A percentile compares a stretch with the other conserved stretches of the same genome.
phyloP scores from a whole-genome alignment of 2,797 vertebrate species.

The Karalla daura region DNA sequence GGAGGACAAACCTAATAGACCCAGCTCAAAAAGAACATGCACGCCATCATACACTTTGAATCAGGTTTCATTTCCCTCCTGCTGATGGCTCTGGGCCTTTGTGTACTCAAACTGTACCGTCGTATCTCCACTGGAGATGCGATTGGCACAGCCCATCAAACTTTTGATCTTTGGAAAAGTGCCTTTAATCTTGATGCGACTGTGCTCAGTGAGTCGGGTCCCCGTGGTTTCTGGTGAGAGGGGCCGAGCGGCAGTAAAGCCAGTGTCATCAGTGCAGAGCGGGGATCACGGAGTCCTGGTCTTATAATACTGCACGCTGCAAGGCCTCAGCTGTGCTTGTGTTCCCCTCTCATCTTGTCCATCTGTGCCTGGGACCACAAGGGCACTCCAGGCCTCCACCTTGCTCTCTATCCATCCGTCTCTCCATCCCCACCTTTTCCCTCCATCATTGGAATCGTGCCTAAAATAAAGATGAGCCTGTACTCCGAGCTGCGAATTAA shows the following conservation, averaged over 20 bases:
- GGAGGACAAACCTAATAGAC: constrained; percentile 42
- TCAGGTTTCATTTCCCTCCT: constrained; percentile 30
- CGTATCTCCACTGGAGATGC: constrained; percentile 43
- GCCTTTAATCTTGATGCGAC: constrained; percentile 73
- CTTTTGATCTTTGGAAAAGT: constrained; percentile 64
- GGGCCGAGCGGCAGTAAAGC: constrained; percentile 67
- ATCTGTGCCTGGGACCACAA: constrained; percentile 75
- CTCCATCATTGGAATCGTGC: constrained; percentile 16
- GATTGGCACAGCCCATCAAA: constrained; percentile 48
- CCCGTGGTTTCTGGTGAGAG: constrained; percentile 61
- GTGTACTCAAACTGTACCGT: constrained; percentile 40
- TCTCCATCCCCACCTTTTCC: constrained; percentile 19
- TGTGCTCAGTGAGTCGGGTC: constrained; percentile 50
- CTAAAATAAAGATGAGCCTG: constrained; percentile 42
- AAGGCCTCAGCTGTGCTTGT: constrained; percentile 74
- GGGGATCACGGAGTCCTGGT: constrained; percentile 66
- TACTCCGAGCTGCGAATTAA: constrained; percentile 24
- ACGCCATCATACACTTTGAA: constrained; percentile 42
- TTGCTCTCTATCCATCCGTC: constrained; percentile 21
- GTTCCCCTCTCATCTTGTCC: constrained; percentile 72
- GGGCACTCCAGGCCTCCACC: constrained; percentile 61
- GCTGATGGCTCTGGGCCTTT: constrained; percentile 53
- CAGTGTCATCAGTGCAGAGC: constrained; percentile 69
- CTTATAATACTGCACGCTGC: constrained; percentile 51
- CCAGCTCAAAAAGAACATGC: constrained; percentile 41